A percentile compares a stretch with the other conserved stretches of the same genome.
phyloP scores from a whole-genome alignment of 2,888 invertebrate genomes.

The Parnassius glacialis region DNA sequence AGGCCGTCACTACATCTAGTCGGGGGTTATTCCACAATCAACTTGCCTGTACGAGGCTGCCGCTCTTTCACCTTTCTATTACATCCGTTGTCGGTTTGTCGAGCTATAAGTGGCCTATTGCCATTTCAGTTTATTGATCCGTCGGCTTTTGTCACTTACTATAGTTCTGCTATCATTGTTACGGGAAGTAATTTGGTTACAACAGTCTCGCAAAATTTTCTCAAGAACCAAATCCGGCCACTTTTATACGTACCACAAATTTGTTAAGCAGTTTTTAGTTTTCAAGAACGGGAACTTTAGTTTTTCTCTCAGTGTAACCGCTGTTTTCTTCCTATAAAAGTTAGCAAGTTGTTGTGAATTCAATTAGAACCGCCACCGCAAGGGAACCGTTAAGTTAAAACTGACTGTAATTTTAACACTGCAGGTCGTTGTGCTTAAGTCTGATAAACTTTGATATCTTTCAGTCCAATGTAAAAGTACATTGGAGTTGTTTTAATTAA shows the following conservation, averaged over 20 bases:
- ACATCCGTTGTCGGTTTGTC: no score
- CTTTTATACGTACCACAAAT: conserved; percentile 1
- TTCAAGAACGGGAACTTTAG: conserved; percentile 9
- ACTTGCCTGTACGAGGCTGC: no score
- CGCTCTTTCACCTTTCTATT: no score
- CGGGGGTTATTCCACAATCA: no score
- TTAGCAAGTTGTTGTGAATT: conserved; percentile 33
- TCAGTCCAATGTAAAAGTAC: not conserved
- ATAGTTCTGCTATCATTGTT: no score
- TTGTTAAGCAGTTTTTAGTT: conserved; percentile 10
- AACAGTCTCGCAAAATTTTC: no score
- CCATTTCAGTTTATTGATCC: no score
- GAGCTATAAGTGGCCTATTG: no score
- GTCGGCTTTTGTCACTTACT: no score
- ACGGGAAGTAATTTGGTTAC: no score
- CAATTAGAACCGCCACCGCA: conserved; percentile 29
- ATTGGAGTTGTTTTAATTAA: no score
- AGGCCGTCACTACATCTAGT: no score
- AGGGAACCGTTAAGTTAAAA: conserved; percentile 21
- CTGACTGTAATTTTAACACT: conserved; percentile 12
- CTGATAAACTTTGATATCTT: conserved; percentile 8
- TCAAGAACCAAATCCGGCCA: not conserved
- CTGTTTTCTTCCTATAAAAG: conserved; percentile 32
- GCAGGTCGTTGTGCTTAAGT: conserved; percentile 16
- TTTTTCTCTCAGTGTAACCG: conserved; percentile 25